Evolutionary conservation across 2,113 vertebrate species (phyloP).

Genomic region (Charina bottae): DNA sequence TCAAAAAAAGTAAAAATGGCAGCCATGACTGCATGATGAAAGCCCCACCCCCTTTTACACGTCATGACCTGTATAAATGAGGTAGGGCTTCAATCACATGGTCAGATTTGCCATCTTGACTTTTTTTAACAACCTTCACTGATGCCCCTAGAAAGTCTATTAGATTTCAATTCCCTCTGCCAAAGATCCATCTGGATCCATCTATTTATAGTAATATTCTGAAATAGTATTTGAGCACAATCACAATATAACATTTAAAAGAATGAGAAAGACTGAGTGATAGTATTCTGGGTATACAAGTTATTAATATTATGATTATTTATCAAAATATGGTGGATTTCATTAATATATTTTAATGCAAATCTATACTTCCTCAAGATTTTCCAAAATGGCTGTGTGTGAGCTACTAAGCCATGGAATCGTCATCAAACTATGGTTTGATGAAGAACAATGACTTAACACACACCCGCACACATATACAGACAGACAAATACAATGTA

Average conservation of each 20-base stretch:
- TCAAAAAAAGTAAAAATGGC: no score
- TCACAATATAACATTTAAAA: background rate
- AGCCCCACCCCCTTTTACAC: no score
- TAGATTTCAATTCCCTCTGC: no score
- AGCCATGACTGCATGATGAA: no score
- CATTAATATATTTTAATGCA: background rate
- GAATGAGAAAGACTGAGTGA: background rate
- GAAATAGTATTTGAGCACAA: no score
- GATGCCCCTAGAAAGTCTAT: no score
- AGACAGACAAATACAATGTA: background rate
- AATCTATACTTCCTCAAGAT: background rate
- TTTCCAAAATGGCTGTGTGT: background rate
- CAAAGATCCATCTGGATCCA: no score
- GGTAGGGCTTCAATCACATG: no score
- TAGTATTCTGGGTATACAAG: background rate
- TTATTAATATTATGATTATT: background rate
- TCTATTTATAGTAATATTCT: no score
- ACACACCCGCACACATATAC: background rate
- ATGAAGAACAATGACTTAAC: background rate
- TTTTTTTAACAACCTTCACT: no score
- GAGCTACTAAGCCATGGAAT: background rate
- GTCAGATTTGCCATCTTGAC: no score
- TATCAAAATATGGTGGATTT: background rate
- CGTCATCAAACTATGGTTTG: background rate
- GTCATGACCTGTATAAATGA: no score